Percentiles rank a stretch among this genome's conserved stretches.
Evolutionary conservation across 2,113 vertebrate species (phyloP).

Genomic region (Oncorhynchus mykiss): DNA sequence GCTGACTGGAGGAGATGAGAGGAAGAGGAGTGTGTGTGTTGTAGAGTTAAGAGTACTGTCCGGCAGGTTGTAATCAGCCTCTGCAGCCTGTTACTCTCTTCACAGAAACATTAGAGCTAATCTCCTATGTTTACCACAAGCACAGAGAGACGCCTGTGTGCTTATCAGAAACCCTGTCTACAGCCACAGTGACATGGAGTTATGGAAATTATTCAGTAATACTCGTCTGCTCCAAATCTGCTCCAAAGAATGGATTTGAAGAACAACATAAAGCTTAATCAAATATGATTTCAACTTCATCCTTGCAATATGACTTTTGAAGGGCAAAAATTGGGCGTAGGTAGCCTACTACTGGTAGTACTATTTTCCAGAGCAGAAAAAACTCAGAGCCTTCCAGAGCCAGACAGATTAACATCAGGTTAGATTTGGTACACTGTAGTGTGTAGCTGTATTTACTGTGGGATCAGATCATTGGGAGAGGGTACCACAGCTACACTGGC

Average conservation of each 20-base stretch:
- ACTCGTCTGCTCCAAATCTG: not conserved
- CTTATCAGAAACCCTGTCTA: not conserved
- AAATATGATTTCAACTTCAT: too few relatives aligned
- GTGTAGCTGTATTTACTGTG: not conserved
- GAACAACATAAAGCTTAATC: not conserved
- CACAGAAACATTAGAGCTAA: slow-evolving; percentile 8
- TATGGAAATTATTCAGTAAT: not conserved
- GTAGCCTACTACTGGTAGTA: not conserved
- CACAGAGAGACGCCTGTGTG: not conserved
- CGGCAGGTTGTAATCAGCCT: slow-evolving; percentile 4
- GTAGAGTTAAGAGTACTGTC: slow-evolving; percentile 16
- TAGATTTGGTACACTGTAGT: not conserved
- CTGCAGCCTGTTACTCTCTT: slow-evolving; percentile 3
- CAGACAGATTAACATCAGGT: slow-evolving; percentile 1
- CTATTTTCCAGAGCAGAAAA: not conserved
- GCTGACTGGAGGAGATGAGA: not conserved
- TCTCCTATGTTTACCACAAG: slow-evolving; percentile 10
- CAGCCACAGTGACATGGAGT: not conserved
- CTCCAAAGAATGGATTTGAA: not conserved
- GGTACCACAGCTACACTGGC: not conserved
- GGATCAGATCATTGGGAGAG: slow-evolving; percentile 2
- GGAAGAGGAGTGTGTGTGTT: not conserved
- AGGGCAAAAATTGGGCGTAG: not conserved
- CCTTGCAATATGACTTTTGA: slow-evolving; percentile 7
- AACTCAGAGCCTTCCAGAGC: not conserved